Base-by-base conservation (phyloP, 2,888 invertebrate genomes). In the Netelia virgata region DNA sequence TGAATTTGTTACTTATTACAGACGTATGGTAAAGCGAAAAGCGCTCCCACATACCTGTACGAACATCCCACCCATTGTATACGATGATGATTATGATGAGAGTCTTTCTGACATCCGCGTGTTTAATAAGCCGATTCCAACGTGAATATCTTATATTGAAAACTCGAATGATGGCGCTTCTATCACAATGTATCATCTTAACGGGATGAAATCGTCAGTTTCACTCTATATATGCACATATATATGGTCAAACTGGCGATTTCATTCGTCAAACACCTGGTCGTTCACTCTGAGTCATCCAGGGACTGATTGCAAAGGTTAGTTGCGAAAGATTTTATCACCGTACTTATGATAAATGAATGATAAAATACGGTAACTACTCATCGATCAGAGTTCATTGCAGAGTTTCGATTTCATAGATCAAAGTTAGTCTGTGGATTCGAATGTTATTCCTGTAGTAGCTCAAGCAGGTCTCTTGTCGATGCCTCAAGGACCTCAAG, bases 71-170 rank as follows among this genome's bases (percentile, higher is more conserved):
- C 47, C 70, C 79, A 70, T 59, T 70, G 70, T 63, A 16, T 14
- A 55, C 14, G 50, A 28, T 55, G 55, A 23, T 53, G 57, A 72
- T 76, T 63, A 72, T 72, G 75, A 83, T 76, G 83, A 83, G 79
- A 50, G 66, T 28, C 69, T 83, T 69, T 73, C 66, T 20, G 50
- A 55, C 28, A 23, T 41, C 14, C 64, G 28, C 11, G 55, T 53
- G 61, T 64, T 9, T 69, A 79, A 83, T 28, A 70, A 75, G 14
- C 69, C 10, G 53, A 59, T 72, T 43, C 11, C 43, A 43, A 47
- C 23, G 20, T 59, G n/a, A 16, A 16, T 14, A 47, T 47, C 14
- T 47, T 14, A 47, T 47, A 47, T 47, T 47, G 10, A 14, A 47
- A 47, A 14, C 47, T 47, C 47, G 8, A 47, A 14, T 47, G 14